Conservation (phyloP, 2,797 vertebrate genomes). For the Erethizon dorsatum region DNA sequence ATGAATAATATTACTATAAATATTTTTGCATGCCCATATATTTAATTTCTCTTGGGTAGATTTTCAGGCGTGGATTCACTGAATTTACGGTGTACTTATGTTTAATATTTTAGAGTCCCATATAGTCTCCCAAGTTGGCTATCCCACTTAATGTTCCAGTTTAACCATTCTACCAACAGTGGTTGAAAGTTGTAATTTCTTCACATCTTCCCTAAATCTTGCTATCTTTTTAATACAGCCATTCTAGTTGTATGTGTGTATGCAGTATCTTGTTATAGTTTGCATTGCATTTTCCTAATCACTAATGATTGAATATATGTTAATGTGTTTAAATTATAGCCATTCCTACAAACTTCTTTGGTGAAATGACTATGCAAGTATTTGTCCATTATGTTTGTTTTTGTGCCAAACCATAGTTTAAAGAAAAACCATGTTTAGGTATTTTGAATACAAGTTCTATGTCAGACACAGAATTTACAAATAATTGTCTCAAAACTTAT, state of each 20-base stretch:
- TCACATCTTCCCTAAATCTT: background rate
- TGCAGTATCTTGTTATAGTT: background rate
- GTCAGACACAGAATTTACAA: background rate
- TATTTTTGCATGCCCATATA: background rate
- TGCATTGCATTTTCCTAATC: background rate
- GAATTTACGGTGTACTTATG: background rate
- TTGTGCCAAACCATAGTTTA: background rate
- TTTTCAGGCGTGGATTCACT: background rate
- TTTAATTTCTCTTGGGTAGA: constrained; percentile 1
- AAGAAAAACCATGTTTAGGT: background rate
- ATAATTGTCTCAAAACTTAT: background rate
- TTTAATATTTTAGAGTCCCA: background rate
- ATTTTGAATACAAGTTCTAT: background rate
- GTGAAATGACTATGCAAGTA: background rate
- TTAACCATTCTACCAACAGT: background rate
- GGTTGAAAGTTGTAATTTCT: background rate
- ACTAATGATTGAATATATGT: background rate
- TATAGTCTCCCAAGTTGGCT: background rate
- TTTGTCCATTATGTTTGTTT: background rate
- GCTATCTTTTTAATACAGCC: background rate
- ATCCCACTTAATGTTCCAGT: background rate
- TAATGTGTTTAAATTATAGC: background rate
- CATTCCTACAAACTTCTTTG: background rate
- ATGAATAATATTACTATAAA: constrained; percentile 10
- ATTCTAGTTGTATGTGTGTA: background rate